Base-by-base conservation (phyloP, 2,113 vertebrate genomes). In the Acanthochromis polyacanthus region DNA sequence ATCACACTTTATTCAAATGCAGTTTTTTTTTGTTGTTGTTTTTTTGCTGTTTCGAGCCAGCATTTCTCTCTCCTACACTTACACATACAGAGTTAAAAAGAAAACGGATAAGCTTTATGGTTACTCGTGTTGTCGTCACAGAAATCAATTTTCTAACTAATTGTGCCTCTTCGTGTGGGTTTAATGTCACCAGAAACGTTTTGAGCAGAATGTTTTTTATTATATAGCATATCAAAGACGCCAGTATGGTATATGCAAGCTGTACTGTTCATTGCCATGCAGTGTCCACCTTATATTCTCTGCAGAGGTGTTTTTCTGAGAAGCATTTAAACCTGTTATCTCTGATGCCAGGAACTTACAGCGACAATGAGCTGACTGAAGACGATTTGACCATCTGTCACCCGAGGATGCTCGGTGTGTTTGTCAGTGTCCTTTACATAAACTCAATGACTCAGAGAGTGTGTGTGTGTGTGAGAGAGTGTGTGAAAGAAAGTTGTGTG, bases 261-360 rank as follows among this genome's bases (percentile, higher is more conserved):
- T 57, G 69, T 71, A 40, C 50, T 67, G 57, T 28, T 48, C 56
- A 43, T 79, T 25, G 32, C 62, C 77, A 30, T 65, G 61, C 45
- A 62, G 62, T 17, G 38, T 43, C 28, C 81, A 83, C 65, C 53
- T 60, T 51, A 43, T 58, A 22, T 11, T 32, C 69, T 38, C 36
- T 50, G 82, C 76, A 81, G 67, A 78, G 69, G 60, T 81, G 86
- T 82, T 57, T 36, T 82, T 59, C 60, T 55, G 45, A 79, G 53
- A 82, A 88, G 85, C 87, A 86, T 89, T 85, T 88, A 87, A 78
- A 80, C 43, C 69, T 50, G 78, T 70, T 77, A 20, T 80, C 75
- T 58, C 52, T 1, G 40, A 66, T 57, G 78, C 80, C 71, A 74
- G 75, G 67, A 75, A 71, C 68, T 10, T 50, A 30, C 46, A 25